Percentiles rank a stretch among this genome's conserved stretches.
phyloP scores from a whole-genome alignment of 2,797 vertebrate genomes.

The Sebastes oblongus region DNA sequence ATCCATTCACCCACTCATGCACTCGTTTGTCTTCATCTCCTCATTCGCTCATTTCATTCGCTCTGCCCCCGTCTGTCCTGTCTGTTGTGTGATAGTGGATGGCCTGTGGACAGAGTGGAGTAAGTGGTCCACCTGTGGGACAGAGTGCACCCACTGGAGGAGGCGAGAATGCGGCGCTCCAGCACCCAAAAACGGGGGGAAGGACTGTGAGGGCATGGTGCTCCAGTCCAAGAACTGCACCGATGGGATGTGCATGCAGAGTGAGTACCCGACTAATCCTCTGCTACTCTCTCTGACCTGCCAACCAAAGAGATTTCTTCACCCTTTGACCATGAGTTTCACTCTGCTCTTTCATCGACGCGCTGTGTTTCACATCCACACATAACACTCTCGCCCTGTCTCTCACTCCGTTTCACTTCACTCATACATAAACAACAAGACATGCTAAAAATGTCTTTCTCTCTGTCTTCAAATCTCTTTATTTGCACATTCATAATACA shows the following conservation, averaged over 20 bases:
- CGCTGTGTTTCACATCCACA: constrained; percentile 59
- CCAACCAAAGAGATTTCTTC: constrained; percentile 46
- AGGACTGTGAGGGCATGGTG: constrained; percentile 95
- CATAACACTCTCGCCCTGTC: constrained; percentile 51
- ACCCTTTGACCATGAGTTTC: constrained; percentile 65
- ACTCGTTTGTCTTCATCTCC: constrained; percentile 46
- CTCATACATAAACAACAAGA: constrained; percentile 58
- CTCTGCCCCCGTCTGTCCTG: constrained; percentile 56
- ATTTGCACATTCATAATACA: constrained; percentile 30
- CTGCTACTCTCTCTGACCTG: constrained; percentile 70
- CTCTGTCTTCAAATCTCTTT: constrained; percentile 18
- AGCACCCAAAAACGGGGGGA: constrained; percentile 94
- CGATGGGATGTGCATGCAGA: constrained; percentile 98
- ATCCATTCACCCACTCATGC: constrained; percentile 38
- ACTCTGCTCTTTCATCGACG: constrained; percentile 59
- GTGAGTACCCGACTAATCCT: constrained; percentile 85
- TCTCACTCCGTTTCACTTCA: constrained; percentile 51
- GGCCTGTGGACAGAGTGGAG: constrained; percentile 98
- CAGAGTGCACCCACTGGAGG: constrained; percentile 98
- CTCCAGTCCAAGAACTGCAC: constrained; percentile 99
- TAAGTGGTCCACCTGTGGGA: constrained; percentile 99
- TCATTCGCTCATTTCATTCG: constrained; percentile 43
- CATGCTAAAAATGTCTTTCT: constrained; percentile 18
- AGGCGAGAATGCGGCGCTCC: constrained; percentile 92
- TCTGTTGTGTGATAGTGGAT: constrained; percentile 89